phyloP scores from a whole-genome alignment of 2,113 vertebrate genomes.

The Symphodus melops region DNA sequence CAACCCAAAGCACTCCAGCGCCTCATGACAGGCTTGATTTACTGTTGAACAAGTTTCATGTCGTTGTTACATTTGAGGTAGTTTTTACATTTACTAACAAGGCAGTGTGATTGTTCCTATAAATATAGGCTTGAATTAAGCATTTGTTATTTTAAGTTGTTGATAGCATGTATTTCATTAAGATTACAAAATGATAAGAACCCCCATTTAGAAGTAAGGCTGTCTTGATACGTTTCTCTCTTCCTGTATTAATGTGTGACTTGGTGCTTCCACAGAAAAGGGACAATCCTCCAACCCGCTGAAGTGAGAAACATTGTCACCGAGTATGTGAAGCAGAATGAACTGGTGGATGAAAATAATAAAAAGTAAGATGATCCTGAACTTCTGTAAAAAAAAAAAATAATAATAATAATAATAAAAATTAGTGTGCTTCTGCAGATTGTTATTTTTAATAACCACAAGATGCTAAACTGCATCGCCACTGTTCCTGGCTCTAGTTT shows the following conservation, averaged over 20 bases:
- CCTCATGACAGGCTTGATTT: no score
- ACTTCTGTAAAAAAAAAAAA: not conserved
- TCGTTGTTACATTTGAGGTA: no score
- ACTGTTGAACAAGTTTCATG: no score
- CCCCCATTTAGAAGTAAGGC: no score
- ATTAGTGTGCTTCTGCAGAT: not conserved
- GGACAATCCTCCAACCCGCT: slow-evolving; percentile 83
- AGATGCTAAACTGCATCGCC: not conserved
- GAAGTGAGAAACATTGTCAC: slow-evolving; percentile 90
- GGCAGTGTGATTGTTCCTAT: not conserved
- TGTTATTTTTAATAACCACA: not conserved
- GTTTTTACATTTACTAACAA: no score
- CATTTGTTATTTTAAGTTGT: not conserved
- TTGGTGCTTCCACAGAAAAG: slow-evolving; percentile 85
- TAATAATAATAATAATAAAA: no score
- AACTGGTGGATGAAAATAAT: slow-evolving; percentile 89
- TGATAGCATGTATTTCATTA: not conserved
- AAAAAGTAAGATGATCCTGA: slow-evolving; percentile 87
- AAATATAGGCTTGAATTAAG: not conserved
- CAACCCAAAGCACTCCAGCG: no score
- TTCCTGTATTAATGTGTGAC: not conserved
- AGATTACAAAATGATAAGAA: not conserved
- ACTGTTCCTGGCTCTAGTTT: not conserved
- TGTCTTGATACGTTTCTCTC: no score
- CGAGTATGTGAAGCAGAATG: slow-evolving; percentile 91